These are phyloP conservation scores for Podarcis lilfordi DNA, from an alignment of 2,797 vertebrate species.

Conservation along the genomic window DNA sequence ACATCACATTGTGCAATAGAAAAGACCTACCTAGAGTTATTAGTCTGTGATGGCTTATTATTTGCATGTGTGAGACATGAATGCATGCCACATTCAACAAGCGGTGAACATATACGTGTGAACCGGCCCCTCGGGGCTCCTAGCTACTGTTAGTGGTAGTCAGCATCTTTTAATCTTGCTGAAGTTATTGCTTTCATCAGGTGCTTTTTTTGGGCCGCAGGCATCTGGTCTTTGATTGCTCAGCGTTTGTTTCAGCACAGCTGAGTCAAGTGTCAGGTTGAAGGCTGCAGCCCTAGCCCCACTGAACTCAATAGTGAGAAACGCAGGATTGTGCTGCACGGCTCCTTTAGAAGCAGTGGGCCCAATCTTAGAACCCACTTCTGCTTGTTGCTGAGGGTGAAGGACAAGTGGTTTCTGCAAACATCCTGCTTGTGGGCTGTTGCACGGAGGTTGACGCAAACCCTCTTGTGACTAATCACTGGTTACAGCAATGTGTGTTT, in stretches of 20 bases:
- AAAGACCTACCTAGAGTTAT: not conserved
- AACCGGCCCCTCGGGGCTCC: not conserved
- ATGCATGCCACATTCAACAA: not conserved
- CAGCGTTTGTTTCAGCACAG: not conserved
- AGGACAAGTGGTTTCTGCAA: not conserved
- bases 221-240: not conserved
- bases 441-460: conserved; percentile 21
- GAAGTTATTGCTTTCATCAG: accelerated
- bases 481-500: not conserved
- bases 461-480: not conserved
- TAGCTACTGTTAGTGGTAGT: not conserved
- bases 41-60: not conserved
- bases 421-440: not conserved
- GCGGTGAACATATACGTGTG: not conserved
- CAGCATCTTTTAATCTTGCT: not conserved
- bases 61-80: not conserved
- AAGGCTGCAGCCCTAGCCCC: not conserved
- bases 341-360: not conserved
- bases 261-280: not conserved
- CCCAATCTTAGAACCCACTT: not conserved
- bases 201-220: not conserved
- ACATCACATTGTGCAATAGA: not conserved
- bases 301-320: too few relatives aligned
- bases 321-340: too few relatives aligned
- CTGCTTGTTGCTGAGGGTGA: not conserved